These are phyloP conservation scores for Xenotilapia caudafasciata DNA, from an alignment of 2,113 vertebrate genomes.

Conservation along the genomic window DNA sequence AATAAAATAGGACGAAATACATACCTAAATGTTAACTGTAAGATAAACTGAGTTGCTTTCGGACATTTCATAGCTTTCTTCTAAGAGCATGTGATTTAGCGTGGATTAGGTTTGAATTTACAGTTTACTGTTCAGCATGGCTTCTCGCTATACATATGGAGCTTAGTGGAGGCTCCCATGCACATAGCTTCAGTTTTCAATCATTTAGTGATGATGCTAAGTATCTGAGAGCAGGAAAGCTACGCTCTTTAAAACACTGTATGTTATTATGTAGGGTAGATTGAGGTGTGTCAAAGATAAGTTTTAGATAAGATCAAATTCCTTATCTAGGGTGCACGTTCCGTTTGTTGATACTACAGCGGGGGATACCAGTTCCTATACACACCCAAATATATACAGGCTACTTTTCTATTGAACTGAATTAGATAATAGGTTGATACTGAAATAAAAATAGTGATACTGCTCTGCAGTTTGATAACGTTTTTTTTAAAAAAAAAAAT, in stretches of 20 bases:
- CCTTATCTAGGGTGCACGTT: not conserved
- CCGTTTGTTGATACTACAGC: not conserved
- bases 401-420: not conserved
- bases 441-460: not conserved
- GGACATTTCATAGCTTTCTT: not conserved
- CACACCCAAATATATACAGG: not conserved
- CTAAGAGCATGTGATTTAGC: not conserved
- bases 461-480: not conserved
- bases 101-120: slow-evolving; percentile 24
- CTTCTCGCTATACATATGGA: not conserved
- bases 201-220: not conserved
- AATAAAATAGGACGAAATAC: not conserved
- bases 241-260: not conserved
- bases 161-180: not conserved
- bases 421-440: not conserved
- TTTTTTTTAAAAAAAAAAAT: not conserved
- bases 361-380: not conserved
- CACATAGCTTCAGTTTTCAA: not conserved
- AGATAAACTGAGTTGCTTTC: not conserved
- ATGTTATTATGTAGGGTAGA: not conserved
- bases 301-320: not conserved
- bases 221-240: not conserved
- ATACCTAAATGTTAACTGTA: not conserved
- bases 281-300: not conserved
- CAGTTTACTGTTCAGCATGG: not conserved